phyloP scores from a whole-genome alignment of 1,140 invertebrate species.

The Psix sp. region DNA sequence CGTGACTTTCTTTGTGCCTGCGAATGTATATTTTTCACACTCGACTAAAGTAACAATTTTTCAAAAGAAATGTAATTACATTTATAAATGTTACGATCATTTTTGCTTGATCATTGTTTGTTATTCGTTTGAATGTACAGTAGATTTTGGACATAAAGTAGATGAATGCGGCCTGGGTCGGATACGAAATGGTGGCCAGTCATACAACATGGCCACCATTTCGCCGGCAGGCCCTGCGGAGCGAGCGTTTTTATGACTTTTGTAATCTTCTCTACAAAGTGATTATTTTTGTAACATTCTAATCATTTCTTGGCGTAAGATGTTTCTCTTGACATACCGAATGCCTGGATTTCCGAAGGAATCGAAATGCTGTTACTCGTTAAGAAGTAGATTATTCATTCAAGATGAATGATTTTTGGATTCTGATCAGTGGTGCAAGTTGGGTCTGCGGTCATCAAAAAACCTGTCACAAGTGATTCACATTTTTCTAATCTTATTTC shows the following conservation, averaged over 20 bases:
- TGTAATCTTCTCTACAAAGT: constrained; percentile 44
- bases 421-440: no score
- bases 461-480: no score
- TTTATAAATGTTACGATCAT: constrained; percentile 46
- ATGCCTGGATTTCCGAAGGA: constrained; percentile 12
- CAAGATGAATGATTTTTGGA: no score
- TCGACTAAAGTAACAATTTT: constrained; percentile 54
- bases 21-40: constrained; percentile 60
- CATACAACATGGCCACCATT: background rate
- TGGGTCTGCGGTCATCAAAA: no score
- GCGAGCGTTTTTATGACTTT: constrained; percentile 52
- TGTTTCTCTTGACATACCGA: constrained; percentile 22
- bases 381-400: background rate
- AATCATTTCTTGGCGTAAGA: constrained; percentile 30
- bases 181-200: background rate
- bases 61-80: constrained; percentile 42
- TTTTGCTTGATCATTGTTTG: constrained; percentile 44
- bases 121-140: constrained; percentile 46
- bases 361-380: constrained; percentile 8
- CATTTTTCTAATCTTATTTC: no score
- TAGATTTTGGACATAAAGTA: constrained; percentile 50
- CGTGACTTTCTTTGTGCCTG: constrained; percentile 61
- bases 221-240: background rate
- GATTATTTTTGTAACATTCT: constrained; percentile 48
- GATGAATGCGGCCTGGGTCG: constrained; percentile 7